Percentiles rank a stretch among this genome's conserved stretches.
These are phyloP conservation scores for Chelonus insularis DNA, from an alignment of 1,140 invertebrate species.

Conservation along the genomic window DNA sequence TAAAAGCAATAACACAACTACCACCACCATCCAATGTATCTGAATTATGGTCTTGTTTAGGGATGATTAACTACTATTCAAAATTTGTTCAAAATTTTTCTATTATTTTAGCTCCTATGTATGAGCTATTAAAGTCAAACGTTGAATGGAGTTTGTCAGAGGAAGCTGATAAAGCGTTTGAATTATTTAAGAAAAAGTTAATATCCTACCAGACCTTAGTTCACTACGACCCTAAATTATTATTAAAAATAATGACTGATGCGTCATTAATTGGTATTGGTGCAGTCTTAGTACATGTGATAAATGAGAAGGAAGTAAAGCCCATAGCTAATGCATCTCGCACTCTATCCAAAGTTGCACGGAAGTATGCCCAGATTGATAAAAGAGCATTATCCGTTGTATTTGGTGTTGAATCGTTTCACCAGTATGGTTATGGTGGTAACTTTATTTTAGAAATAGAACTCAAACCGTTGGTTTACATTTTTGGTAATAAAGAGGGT, in stretches of 20 bases:
- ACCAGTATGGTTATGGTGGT: slow-evolving; percentile 7
- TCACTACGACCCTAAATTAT: background rate
- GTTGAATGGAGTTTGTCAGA: background rate
- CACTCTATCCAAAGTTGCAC: background rate
- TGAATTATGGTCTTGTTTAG: slow-evolving; percentile 2
- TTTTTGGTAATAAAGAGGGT: slow-evolving; percentile 7
- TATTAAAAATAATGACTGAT: slow-evolving; percentile 1
- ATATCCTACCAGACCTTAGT: background rate
- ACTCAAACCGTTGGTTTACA: slow-evolving; percentile 4
- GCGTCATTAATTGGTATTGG: background rate
- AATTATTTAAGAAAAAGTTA: background rate
- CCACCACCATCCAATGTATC: background rate
- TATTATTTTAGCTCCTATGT: background rate
- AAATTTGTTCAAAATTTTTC: slow-evolving; percentile 11
- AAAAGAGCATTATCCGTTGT: slow-evolving; percentile 1
- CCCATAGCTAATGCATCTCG: slow-evolving; percentile 3
- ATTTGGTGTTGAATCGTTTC: slow-evolving; percentile 3
- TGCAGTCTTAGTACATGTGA: background rate
- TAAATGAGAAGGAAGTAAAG: background rate
- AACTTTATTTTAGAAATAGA: slow-evolving; percentile 9
- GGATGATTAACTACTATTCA: slow-evolving; percentile 14
- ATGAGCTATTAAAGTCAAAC: slow-evolving; percentile 16
- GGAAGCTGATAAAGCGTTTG: background rate
- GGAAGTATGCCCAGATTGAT: slow-evolving; percentile 9
- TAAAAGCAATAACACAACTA: background rate